phyloP scores from a whole-genome alignment of 2,888 invertebrate genomes.

The Lumbricus terrestris region DNA sequence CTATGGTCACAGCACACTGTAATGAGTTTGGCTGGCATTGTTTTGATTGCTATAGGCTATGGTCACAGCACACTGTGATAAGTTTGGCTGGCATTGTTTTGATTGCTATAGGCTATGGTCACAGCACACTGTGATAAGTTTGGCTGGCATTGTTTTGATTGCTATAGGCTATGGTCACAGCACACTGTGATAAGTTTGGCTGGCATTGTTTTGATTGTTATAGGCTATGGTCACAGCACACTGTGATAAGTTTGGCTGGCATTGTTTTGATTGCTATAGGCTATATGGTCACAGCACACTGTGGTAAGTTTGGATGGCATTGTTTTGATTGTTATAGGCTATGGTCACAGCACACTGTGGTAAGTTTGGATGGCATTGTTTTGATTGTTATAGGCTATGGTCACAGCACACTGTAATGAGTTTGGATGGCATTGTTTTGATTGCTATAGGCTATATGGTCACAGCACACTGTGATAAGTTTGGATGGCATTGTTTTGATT shows the following conservation, averaged over 20 bases:
- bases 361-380: neutral
- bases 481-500: neutral
- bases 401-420: conserved; percentile 95
- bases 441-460: too few relatives aligned
- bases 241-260: too few relatives aligned
- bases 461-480: too few relatives aligned
- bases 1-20: too few relatives aligned
- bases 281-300: conserved; percentile 98
- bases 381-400: conserved; percentile 79
- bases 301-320: too few relatives aligned
- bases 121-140: conserved; percentile 96
- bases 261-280: conserved; percentile 64
- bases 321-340: conserved; percentile 67
- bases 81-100: neutral
- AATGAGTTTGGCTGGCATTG: too few relatives aligned
- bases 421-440: too few relatives aligned
- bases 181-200: too few relatives aligned
- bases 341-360: conserved; percentile 97
- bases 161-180: conserved; percentile 96
- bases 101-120: conserved; percentile 83
- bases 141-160: neutral
- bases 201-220: neutral
- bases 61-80: too few relatives aligned
- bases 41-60: too few relatives aligned
- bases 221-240: conserved; percentile 96